Percentiles rank a stretch among this genome's conserved stretches.
Conservation (phyloP, 2,888 invertebrate genomes). For the Geotrupes spiniger region DNA sequence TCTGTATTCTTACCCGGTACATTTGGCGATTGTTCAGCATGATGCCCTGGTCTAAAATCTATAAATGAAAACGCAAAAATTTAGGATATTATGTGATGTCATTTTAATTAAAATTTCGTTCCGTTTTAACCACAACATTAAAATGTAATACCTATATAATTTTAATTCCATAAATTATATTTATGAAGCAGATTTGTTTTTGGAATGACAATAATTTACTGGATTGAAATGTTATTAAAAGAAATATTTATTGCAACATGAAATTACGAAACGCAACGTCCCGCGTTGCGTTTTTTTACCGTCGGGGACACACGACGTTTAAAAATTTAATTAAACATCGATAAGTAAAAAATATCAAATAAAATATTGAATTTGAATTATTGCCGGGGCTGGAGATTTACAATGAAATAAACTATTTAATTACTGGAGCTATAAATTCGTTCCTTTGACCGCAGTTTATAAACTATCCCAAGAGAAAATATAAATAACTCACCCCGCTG, state of each 20-base stretch:
- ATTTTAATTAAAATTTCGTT: too few relatives aligned
- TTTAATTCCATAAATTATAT: slow-evolving; percentile 4
- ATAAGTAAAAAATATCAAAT: neutral
- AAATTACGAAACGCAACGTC: too few relatives aligned
- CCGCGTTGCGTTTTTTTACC: neutral
- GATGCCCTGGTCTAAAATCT: too few relatives aligned
- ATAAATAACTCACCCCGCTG: neutral
- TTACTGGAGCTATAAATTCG: slow-evolving; percentile 3
- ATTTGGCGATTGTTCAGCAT: too few relatives aligned
- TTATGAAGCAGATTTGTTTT: slow-evolving; percentile 7
- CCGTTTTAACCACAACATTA: too few relatives aligned
- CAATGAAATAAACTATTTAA: slow-evolving; percentile 10
- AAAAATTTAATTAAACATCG: neutral
- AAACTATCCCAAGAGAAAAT: slow-evolving; percentile 6
- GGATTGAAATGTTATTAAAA: slow-evolving; percentile 9
- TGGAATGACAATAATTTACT: slow-evolving; percentile 12
- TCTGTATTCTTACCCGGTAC: too few relatives aligned
- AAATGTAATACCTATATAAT: too few relatives aligned
- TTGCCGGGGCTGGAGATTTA: slow-evolving; percentile 4
- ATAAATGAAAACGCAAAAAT: too few relatives aligned
- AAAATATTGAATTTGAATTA: slow-evolving; percentile 5
- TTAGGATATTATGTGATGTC: too few relatives aligned
- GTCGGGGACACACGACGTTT: neutral
- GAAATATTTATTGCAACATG: slow-evolving; percentile 13
- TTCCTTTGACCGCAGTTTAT: slow-evolving; percentile 2